Evolutionary conservation across 1,140 invertebrate genomes (phyloP), one percentile per base, ranked within the genome.

Genomic region (Holotrichia oblita): DNA sequence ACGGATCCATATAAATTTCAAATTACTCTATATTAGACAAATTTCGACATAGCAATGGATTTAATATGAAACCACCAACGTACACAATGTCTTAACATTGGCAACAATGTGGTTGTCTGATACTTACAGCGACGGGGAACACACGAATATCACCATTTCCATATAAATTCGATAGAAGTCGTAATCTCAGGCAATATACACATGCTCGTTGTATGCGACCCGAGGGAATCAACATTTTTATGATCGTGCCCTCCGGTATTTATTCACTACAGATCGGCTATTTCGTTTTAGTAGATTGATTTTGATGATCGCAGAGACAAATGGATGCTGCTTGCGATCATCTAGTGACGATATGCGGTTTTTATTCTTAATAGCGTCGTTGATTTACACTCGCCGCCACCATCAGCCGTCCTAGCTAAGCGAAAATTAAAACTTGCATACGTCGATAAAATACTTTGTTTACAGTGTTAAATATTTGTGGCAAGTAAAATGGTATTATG

Each of bases 261-360:
- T 74, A 44, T 44, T 74, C 73, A 74, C 73, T 41, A 74, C 73
- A 44, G 73, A 74, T 74, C 73, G 73, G 40, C 73, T 44, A 74
- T 74, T 74, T 74, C 73, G 41, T 74, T 74, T 74, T 74, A 74
- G 73, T 74, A 44, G 73, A 74, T 74, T 74, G 73, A 74, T 74
- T 74, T 74, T 74, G 73, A 74, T 74, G 73, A 44, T 44, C 40
- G 41, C 73, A 12, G 40, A 40, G 73, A 74, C 34, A 40, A 74
- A 74, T 74, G 61, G 61, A 14, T 69, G 61, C 27, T 20, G 61
- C 22, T 20, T 27, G 61, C 22, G 61, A 69, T 34, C 22, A 69
- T 69, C 20, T 22, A 12, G 12, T 22, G 7, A 27, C 22, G 12
- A 69, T 69, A 69, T 20, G 61, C 61, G 61, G 27, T 69, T 69